Evolutionary conservation across 2,113 vertebrate genomes (phyloP), one percentile per base, ranked within the genome.

Genomic region (Ramphastos sulfuratus): DNA sequence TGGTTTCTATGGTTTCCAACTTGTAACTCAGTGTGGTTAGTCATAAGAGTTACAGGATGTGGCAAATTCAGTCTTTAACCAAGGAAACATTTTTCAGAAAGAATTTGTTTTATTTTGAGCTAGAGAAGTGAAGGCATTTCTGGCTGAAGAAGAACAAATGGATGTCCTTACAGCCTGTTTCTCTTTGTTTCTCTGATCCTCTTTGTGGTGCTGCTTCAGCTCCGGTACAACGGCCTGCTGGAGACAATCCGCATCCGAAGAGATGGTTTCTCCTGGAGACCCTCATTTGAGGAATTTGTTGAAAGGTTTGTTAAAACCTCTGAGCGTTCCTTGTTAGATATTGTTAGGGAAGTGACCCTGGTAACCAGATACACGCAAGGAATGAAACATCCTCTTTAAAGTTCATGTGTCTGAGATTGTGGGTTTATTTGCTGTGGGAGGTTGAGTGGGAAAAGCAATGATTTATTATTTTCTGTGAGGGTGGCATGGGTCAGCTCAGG

Each of bases 191-290:
- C 54, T 92, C 9, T 77, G 23, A 66, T 58, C 10, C 4, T 75
- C 61, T 85, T 64, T 85, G 37, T 89, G 71, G 9, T 91, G 67
- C 65, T 74, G 19, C 67, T 83, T 87, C 87, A 98, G 98, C 96
- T 98, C 17, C 92, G 94, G 15, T 98, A 98, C 93, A 98, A 98
- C 4, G 98, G 98, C 33, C 82, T 98, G 56, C 93, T 98, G 91
- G 98, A 98, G 92, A 98, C 98, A 21, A 97, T 98, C 75, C 96
- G 97, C 52, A 98, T 98, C 93, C 96, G 97, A 73, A 97, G 96
- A 95, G 97, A 98, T 23, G 98, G 98, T 42, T 98, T 97, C 90
- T 98, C 98, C 28, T 98, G 98, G 98, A 96, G 98, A 85, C 98
- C 98, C 2, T 93, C 93, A 12, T 98, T 98, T 93, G 94, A 96